These are phyloP conservation scores for Thalassophryne amazonica DNA, from an alignment of 2,797 vertebrate species.

Conservation along the genomic window DNA sequence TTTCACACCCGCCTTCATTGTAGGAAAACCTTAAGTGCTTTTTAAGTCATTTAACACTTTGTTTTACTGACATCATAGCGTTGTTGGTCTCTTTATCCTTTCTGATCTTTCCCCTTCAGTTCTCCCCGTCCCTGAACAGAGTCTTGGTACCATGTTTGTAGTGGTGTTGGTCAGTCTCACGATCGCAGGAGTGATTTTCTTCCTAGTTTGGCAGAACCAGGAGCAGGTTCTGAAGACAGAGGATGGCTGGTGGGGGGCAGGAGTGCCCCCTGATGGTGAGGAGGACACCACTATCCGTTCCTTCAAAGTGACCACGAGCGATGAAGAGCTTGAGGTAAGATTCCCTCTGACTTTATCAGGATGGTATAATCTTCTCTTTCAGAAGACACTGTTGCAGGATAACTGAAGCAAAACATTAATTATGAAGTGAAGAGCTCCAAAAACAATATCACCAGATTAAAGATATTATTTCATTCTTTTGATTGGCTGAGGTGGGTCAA, in stretches of 20 bases:
- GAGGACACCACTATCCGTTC: conserved; percentile 74
- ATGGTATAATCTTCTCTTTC: too few species aligned
- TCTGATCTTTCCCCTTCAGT: not conserved
- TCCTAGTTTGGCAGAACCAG: conserved; percentile 70
- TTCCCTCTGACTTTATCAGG: not conserved
- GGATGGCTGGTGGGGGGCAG: conserved; percentile 87
- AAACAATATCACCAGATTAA: too few species aligned
- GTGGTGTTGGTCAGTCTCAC: conserved; percentile 63
- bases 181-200: conserved; percentile 72
- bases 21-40: too few species aligned
- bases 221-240: conserved; percentile 73
- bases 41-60: too few species aligned
- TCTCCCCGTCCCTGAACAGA: not conserved
- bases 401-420: too few species aligned
- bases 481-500: too few species aligned
- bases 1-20: too few species aligned
- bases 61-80: not conserved
- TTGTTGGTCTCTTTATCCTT: not conserved
- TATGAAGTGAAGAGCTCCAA: too few species aligned
- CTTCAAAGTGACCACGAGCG: conserved; percentile 77
- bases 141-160: conserved; percentile 57
- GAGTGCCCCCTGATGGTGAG: conserved; percentile 34
- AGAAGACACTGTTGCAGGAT: too few species aligned
- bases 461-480: too few species aligned
- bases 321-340: conserved; percentile 82